Evolutionary conservation across 2,888 invertebrate species (phyloP).

Genomic region (Volucella zonaria): DNA sequence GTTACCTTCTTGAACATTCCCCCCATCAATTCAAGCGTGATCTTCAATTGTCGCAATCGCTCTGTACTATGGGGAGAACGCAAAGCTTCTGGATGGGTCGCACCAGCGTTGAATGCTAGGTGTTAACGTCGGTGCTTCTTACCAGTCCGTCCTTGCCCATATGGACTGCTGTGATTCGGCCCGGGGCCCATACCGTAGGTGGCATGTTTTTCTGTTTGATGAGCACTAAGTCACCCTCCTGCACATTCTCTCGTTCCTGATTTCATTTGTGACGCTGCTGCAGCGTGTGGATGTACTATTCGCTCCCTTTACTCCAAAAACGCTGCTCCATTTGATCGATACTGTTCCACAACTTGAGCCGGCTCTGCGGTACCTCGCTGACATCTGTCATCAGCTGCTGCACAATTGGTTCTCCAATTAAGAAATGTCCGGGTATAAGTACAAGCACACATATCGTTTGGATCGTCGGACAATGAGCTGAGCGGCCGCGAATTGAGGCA

Average conservation of each 20-base stretch:
- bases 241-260: neutral
- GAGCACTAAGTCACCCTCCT: slow-evolving; percentile 12
- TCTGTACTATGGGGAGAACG: too few species aligned
- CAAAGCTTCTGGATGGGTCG: too few species aligned
- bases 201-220: too few species aligned
- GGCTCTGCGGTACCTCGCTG: slow-evolving; percentile 11
- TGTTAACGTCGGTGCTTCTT: too few species aligned
- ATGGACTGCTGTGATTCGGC: neutral
- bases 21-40: too few species aligned
- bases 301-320: neutral
- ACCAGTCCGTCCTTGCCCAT: too few species aligned
- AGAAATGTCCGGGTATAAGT: slow-evolving; percentile 13
- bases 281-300: neutral
- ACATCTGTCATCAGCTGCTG: slow-evolving; percentile 10
- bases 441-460: neutral
- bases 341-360: slow-evolving; percentile 12
- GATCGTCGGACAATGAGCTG: slow-evolving; percentile 21
- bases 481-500: slow-evolving; percentile 22
- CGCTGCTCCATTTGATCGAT: slow-evolving; percentile 18
- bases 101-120: too few species aligned
- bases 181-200: slow-evolving; percentile 3
- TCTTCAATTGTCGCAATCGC: too few species aligned
- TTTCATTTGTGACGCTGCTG: neutral
- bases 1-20: neutral
- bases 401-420: slow-evolving; percentile 16